Base-by-base conservation (phyloP, 1,140 invertebrate species). In the Ephestia elutella region DNA sequence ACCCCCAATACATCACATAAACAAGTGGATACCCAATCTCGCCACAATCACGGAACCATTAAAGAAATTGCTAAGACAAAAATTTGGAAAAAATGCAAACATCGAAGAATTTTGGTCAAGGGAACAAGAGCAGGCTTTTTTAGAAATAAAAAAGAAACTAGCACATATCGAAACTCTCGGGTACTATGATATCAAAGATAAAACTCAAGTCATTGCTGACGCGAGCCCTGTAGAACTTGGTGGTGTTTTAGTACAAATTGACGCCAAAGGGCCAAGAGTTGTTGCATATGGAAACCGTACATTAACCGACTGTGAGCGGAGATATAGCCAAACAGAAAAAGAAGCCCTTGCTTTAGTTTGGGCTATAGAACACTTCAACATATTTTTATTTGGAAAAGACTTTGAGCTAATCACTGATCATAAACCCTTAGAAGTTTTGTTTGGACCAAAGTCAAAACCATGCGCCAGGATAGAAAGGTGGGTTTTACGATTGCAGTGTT, bases 221-320 rank as follows among this genome's bases (percentile, higher is more conserved):
- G 88, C 87, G 0, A 87, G 82, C 59, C 87, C 85, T n/a, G 75
- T 82, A 10, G 84, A 70, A 8, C 58, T 90, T 53, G 83, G 75
- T 0, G 78, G 68, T 9, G 80, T 87, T 5, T 57, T 89, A 19
- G 38, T 74, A 3, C 73, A 84, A 30, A 51, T 57, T 13, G 53
- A 73, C 35, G 20, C 15, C 0, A 50, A 59, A 13, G 64, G 59
- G 11, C 61, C 63, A 7, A 17, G 65, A 65, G 60, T 65, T 17
- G 79, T 79, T n/a, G 67, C 64, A 19, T 80, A 66, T 60, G 75
- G 65, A 0, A 70, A 68, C 59, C 50, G 60, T 49, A 65, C 51
- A 15, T 35, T 81, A 11, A 70, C 67, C 3, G 60, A 71, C 0
- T 32, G 30, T 32, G 77, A 82, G 59, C 56, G 63, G n/a, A 44